Percentiles rank a stretch among this genome's conserved stretches.
phyloP scores from a whole-genome alignment of 1,140 invertebrate genomes.

The Apis dorsata region DNA sequence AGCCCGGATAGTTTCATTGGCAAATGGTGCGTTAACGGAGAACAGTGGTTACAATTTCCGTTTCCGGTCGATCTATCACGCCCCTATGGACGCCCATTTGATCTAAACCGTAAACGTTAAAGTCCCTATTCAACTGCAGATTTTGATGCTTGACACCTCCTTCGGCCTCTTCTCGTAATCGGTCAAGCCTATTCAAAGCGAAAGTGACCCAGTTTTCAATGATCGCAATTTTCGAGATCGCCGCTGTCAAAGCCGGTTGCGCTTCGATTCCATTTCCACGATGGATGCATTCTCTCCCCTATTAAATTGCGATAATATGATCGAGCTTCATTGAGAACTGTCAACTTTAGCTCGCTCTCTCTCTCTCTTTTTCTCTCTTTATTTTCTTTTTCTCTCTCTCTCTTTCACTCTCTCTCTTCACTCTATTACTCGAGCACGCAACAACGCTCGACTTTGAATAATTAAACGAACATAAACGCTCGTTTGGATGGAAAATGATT shows the following conservation, averaged over 20 bases:
- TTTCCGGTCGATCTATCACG: background rate
- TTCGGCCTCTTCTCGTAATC: constrained; percentile 2
- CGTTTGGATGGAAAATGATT: background rate
- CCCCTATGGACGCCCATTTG: background rate
- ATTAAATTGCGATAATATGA: constrained; percentile 35
- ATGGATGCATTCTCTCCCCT: background rate
- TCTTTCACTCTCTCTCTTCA: no score
- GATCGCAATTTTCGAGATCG: constrained; percentile 33
- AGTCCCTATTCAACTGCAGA: background rate
- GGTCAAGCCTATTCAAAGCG: constrained; percentile 30
- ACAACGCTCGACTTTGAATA: background rate
- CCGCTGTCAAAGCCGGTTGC: constrained; percentile 25
- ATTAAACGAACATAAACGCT: constrained; percentile 2
- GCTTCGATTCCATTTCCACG: background rate
- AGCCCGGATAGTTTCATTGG: background rate
- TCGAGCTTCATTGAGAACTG: background rate
- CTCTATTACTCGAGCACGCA: background rate
- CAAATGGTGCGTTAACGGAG: background rate
- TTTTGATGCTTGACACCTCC: constrained; percentile 18
- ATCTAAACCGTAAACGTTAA: constrained; percentile 8
- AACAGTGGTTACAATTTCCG: background rate
- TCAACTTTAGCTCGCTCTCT: background rate
- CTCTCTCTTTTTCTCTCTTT: background rate
- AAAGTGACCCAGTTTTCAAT: constrained; percentile 40
- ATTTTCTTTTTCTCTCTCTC: background rate